phyloP scores from a whole-genome alignment of 2,113 vertebrate species.

The Ailuropoda melanoleuca region DNA sequence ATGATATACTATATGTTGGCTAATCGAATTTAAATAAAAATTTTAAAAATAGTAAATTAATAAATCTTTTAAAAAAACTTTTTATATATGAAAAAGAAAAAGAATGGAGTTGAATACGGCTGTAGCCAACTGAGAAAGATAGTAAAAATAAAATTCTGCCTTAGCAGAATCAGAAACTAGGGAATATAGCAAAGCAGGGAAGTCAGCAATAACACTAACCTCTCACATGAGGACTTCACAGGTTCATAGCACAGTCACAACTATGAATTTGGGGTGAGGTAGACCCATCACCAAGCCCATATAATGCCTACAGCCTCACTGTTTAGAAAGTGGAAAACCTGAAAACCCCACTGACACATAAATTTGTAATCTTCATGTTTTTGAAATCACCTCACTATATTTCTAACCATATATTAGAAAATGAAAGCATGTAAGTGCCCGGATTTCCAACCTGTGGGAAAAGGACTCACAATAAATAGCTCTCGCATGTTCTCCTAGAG shows the following conservation, averaged over 20 bases:
- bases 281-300: background rate
- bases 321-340: background rate
- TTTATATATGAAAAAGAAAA: background rate
- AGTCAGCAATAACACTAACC: background rate
- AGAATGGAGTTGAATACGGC: background rate
- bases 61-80: too few species aligned
- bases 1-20: background rate
- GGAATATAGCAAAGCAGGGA: background rate
- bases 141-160: background rate
- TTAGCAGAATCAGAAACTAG: conserved; percentile 24
- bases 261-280: background rate
- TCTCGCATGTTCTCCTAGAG: background rate
- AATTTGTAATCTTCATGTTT: background rate
- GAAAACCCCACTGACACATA: background rate
- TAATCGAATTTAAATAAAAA: background rate
- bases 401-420: background rate
- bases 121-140: background rate
- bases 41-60: background rate
- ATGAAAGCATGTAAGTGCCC: background rate
- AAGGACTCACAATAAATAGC: background rate
- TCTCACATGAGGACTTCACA: background rate
- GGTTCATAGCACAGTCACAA: background rate
- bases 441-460: background rate
- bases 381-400: background rate
- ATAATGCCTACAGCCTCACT: background rate